Base-by-base conservation (phyloP, 2,113 vertebrate genomes). In the Triplophysa rosa region DNA sequence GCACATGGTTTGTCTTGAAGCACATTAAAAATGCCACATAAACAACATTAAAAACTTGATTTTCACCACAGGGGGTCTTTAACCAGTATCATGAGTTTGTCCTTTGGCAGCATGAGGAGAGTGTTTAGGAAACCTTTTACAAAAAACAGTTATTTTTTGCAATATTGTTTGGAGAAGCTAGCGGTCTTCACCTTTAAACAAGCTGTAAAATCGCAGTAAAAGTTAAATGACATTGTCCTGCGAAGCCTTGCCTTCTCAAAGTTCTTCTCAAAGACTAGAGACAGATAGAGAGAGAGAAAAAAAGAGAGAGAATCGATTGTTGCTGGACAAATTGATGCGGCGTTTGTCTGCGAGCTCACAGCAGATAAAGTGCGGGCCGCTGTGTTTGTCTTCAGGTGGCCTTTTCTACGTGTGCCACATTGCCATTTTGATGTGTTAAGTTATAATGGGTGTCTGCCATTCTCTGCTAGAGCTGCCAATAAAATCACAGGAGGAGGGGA, bases 401-500 rank as follows among this genome's bases (percentile, higher is more conserved):
- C 90, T 92, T 93, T 91, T 92, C 90, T 90, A 86, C 86, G 87
- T 93, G 90, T 92, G 92, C 90, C 87, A 80, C 86, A 85, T 89
- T 87, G 89, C 86, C 85, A 91, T 91, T 93, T 91, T 91, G 90
- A 93, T 89, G 90, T 89, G 91, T 93, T 93, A 93, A 92, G 91
- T 92, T 90, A 91, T 93, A 93, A 92, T 92, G 87, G 90, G 88
- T 84, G 87, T 86, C 89, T 81, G 89, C 89, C 86, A 85, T 91
- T 90, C 89, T 92, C 90, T 88, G 86, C 87, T 90, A 86, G 83
- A 85, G 84, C 88, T 92, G 90, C 90, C 92, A 93, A 92, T 92
- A 90, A 89, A 88, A 90, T 90, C 79, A 74, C 87, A 89, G 88
- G 87, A 88, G 89, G 89, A 87, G 88, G 85, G 89, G 85, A 92